Evolutionary conservation across 2,113 vertebrate genomes (phyloP).

Genomic region (Ammodytes dubius): DNA sequence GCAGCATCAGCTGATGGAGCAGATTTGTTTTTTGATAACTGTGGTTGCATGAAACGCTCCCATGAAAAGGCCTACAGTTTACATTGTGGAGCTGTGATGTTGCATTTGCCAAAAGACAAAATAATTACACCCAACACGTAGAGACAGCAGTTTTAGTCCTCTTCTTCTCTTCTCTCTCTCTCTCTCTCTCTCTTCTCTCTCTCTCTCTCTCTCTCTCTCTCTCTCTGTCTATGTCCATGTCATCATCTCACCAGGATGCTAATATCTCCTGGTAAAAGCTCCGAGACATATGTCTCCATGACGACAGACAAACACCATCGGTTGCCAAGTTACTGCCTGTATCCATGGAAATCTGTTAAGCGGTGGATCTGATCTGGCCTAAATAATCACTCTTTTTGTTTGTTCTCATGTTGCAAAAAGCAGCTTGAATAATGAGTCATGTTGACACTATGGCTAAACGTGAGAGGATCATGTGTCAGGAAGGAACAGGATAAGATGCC

Average conservation of each 20-base stretch:
- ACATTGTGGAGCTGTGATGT: background rate
- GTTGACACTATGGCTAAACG: background rate
- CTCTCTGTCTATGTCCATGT: background rate
- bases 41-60: background rate
- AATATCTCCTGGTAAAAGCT: constrained; percentile 12
- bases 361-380: constrained; percentile 36
- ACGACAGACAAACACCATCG: constrained; percentile 69
- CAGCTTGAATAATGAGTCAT: constrained; percentile 42
- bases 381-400: background rate
- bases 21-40: background rate
- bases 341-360: constrained; percentile 69
- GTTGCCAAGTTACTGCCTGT: constrained; percentile 74
- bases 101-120: background rate
- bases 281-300: constrained; percentile 67
- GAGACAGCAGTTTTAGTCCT: background rate
- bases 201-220: background rate
- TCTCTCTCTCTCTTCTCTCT: background rate
- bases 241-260: constrained; percentile 11
- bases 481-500: constrained; percentile 22
- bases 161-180: background rate
- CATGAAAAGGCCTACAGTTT: background rate
- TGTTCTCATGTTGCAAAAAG: constrained; percentile 23
- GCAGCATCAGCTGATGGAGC: background rate
- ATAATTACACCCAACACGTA: background rate
- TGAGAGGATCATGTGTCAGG: background rate